These are phyloP conservation scores for Conger conger DNA, from an alignment of 2,113 vertebrate genomes.

Conservation along the genomic window DNA sequence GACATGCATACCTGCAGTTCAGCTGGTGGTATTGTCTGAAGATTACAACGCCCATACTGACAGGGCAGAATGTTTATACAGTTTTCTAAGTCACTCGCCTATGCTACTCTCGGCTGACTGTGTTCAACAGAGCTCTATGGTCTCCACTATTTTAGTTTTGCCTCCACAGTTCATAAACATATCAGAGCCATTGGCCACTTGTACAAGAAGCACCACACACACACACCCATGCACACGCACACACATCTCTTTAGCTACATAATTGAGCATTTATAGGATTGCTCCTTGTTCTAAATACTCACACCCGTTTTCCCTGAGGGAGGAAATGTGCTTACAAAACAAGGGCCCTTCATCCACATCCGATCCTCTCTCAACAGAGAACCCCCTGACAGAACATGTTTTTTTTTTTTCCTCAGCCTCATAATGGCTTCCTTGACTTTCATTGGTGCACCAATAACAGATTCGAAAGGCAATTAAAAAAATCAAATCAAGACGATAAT, in stretches of 20 bases:
- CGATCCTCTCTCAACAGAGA: background rate
- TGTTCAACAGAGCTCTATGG: background rate
- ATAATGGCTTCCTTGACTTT: too few species aligned
- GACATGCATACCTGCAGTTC: too few species aligned
- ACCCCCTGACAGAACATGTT: background rate
- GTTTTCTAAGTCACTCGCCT: background rate
- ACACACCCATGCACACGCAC: background rate
- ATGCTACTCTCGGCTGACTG: too few species aligned
- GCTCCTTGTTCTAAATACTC: constrained; percentile 23
- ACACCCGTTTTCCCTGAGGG: constrained; percentile 15
- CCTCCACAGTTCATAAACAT: background rate
- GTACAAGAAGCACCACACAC: background rate
- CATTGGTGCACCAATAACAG: too few species aligned
- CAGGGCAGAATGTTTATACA: background rate
- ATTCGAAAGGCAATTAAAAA: too few species aligned
- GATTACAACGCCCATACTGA: background rate
- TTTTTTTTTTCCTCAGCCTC: too few species aligned
- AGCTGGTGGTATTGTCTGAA: background rate
- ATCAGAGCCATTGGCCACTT: background rate
- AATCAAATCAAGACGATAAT: too few species aligned
- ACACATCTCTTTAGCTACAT: constrained; percentile 2
- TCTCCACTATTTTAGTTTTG: background rate
- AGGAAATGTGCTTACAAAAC: background rate
- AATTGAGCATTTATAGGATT: constrained; percentile 16
- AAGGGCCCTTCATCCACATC: background rate